phyloP scores from a whole-genome alignment of 2,888 invertebrate species.

The Cheilosia vulpina region DNA sequence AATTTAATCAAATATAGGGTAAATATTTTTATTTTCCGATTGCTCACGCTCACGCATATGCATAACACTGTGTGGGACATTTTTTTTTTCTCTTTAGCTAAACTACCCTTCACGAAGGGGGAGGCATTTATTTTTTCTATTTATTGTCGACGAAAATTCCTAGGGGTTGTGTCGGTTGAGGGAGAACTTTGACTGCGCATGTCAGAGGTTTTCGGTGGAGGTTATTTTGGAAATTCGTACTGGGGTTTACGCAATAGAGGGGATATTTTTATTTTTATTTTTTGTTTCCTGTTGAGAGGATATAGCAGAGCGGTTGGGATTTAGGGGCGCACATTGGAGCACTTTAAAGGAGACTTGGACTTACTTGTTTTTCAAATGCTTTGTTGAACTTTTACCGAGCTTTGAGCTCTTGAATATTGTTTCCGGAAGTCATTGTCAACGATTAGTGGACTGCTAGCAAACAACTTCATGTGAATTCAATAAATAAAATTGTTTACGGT shows the following conservation, averaged over 20 bases:
- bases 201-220: slow-evolving; percentile 18
- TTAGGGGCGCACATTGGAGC: slow-evolving; percentile 25
- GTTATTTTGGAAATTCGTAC: slow-evolving; percentile 46
- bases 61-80: slow-evolving; percentile 9
- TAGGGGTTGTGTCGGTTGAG: slow-evolving; percentile 49
- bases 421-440: too few relatives aligned
- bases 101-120: slow-evolving; percentile 51
- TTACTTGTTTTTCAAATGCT: too few relatives aligned
- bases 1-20: slow-evolving; percentile 67
- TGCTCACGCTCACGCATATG: background rate
- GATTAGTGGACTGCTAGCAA: too few relatives aligned
- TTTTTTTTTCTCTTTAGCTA: slow-evolving; percentile 68
- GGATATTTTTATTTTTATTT: too few relatives aligned
- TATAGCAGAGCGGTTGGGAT: slow-evolving; percentile 26
- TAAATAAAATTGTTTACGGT: too few relatives aligned
- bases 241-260: slow-evolving; percentile 50
- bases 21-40: slow-evolving; percentile 29
- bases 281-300: background rate
- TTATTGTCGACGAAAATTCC: background rate
- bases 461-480: too few relatives aligned
- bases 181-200: slow-evolving; percentile 51
- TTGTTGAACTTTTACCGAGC: too few relatives aligned
- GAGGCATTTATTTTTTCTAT: slow-evolving; percentile 13
- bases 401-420: too few relatives aligned
- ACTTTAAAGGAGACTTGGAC: background rate